phyloP scores from a whole-genome alignment of 2,888 invertebrate species.

The Lordiphosa fenestrarum region DNA sequence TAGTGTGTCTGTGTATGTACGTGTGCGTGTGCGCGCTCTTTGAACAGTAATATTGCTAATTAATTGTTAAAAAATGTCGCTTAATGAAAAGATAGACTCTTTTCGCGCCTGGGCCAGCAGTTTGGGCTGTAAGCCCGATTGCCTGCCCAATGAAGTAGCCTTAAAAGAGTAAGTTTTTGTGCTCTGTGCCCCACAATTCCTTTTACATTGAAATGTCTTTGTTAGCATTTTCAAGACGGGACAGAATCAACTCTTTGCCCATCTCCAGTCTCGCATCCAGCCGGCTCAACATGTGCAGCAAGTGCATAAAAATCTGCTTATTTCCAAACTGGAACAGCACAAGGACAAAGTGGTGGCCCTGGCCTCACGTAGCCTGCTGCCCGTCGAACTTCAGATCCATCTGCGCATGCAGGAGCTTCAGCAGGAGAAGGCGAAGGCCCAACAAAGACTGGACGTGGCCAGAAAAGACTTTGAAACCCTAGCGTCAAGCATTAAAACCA shows the following conservation, averaged over 20 bases:
- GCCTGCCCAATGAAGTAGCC: slow-evolving; percentile 74
- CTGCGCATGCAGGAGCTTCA: slow-evolving; percentile 70
- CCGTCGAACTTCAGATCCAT: slow-evolving; percentile 72
- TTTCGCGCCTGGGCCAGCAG: slow-evolving; percentile 77
- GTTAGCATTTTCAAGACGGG: slow-evolving; percentile 77
- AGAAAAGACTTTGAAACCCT: slow-evolving; percentile 64
- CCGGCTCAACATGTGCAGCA: slow-evolving; percentile 73
- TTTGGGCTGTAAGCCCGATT: slow-evolving; percentile 70
- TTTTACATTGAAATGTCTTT: background rate
- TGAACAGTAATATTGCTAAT: background rate
- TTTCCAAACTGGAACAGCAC: slow-evolving; percentile 69
- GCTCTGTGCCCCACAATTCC: background rate
- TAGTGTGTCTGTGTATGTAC: background rate
- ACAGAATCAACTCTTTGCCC: slow-evolving; percentile 70
- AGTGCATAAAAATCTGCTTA: slow-evolving; percentile 75
- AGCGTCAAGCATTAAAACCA: slow-evolving; percentile 68
- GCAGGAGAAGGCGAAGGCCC: slow-evolving; percentile 50
- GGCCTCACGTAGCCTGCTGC: slow-evolving; percentile 68
- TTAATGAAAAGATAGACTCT: slow-evolving; percentile 54
- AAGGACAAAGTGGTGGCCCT: slow-evolving; percentile 68
- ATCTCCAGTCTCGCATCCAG: slow-evolving; percentile 73
- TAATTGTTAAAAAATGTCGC: slow-evolving; percentile 27
- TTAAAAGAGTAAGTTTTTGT: slow-evolving; percentile 73
- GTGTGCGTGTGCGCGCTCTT: slow-evolving; percentile 13
- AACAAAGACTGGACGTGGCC: slow-evolving; percentile 46